Evolutionary conservation across 1,140 invertebrate species (phyloP).

Genomic region (Drosophila tropicalis): DNA sequence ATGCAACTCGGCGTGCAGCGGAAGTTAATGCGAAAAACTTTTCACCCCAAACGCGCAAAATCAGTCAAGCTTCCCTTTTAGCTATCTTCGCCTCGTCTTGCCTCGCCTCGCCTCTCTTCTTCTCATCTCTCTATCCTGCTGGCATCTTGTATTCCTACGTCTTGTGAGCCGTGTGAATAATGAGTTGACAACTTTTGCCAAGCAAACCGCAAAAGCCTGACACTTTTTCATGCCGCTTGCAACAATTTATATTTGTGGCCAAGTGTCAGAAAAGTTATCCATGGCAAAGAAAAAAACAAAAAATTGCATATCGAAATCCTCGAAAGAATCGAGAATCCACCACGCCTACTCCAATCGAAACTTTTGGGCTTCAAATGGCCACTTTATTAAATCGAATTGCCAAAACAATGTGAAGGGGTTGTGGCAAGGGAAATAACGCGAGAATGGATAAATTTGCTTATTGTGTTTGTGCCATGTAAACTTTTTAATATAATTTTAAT

Average conservation of each 20-base stretch:
- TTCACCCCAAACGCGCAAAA: slow-evolving; percentile 69
- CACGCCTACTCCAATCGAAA: slow-evolving; percentile 3
- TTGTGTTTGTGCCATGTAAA: slow-evolving; percentile 40
- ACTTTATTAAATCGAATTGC: slow-evolving; percentile 56
- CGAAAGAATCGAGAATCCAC: background rate
- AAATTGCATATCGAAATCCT: slow-evolving; percentile 28
- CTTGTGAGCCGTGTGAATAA: slow-evolving; percentile 60
- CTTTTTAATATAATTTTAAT: slow-evolving; percentile 79
- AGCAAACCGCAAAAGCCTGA: slow-evolving; percentile 64
- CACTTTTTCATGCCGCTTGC: slow-evolving; percentile 73
- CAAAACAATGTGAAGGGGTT: slow-evolving; percentile 41
- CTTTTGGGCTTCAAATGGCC: slow-evolving; percentile 37
- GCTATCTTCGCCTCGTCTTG: background rate
- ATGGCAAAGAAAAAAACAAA: background rate
- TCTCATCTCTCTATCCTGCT: background rate
- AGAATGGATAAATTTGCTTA: slow-evolving; percentile 25
- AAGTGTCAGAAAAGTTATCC: slow-evolving; percentile 71
- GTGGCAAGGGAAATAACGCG: background rate
- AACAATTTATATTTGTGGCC: slow-evolving; percentile 71
- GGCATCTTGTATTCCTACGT: slow-evolving; percentile 26
- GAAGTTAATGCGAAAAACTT: slow-evolving; percentile 82
- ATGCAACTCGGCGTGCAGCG: slow-evolving; percentile 76
- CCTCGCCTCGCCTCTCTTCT: background rate
- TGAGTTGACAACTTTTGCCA: slow-evolving; percentile 67
- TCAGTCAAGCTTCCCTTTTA: slow-evolving; percentile 62